Base-by-base conservation (phyloP, 2,113 vertebrate genomes). In the Montifringilla adamsi region DNA sequence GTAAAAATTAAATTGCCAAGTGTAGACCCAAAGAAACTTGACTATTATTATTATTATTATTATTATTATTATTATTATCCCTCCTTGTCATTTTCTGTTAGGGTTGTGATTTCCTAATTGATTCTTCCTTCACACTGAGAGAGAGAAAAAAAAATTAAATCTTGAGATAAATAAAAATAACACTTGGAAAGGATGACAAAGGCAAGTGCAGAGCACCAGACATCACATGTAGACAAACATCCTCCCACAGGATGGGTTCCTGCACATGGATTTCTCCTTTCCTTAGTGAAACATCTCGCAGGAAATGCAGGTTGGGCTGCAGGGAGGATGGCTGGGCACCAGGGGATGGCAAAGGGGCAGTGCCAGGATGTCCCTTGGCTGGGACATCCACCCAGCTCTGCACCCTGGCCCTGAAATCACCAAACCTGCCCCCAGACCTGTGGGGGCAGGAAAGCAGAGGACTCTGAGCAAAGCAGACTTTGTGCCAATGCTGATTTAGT, bases 81-180 rank as follows among this genome's bases (percentile, higher is more conserved):
- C 15, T 78, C 66, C 47, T 64, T 89, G 41, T 66, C 16, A 18
- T 52, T 85, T 82, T 60, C 75, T 83, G n/a, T 49, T 52, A 30
- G n/a, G 27, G 31, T 18, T 85, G 70, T 44, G 58, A 90, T 72
- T 82, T 76, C 49, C 72, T 88, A 66, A 88, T 90, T 86, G 89
- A 73, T 83, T 94, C 55, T 88, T 44, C 46, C 68, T 90, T 86
- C 80, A 43, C 50, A 22, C 14, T 15, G 22, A 56, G 67, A 2
- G 2, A 9, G 31, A 13, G 17, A 66, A 59, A 67, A 63, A 52
- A 59, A 50, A 46, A 19, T 21, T 2, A 55, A 15, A 35, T 13
- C 69, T 35, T 3, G 30, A 75, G 49, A 49, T 77, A 95, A 90
- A 90, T 33, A 84, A 70, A 93, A 96, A 89, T 70, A 93, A 62